These are phyloP conservation scores for Trichonephila clavata DNA, from an alignment of 1,140 invertebrate genomes.

Conservation along the genomic window DNA sequence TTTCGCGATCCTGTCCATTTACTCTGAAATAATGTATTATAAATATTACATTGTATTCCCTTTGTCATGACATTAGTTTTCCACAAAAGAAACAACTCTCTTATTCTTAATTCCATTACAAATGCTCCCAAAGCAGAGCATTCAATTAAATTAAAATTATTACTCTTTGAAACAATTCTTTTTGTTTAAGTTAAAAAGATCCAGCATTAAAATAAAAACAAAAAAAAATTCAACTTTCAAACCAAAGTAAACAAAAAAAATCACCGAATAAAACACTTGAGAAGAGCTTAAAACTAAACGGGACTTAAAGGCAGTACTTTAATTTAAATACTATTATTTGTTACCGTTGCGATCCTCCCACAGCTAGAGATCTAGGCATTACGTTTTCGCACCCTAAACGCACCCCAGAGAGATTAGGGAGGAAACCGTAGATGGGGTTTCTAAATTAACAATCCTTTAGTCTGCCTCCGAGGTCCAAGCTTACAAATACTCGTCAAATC, in stretches of 20 bases:
- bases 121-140: too few relatives aligned
- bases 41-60: too few relatives aligned
- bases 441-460: conserved; percentile 46
- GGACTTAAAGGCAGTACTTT: conserved; percentile 9
- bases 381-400: neutral
- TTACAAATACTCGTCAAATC: conserved; percentile 25
- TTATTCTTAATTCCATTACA: too few relatives aligned
- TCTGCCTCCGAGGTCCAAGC: conserved; percentile 18
- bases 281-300: conserved; percentile 2
- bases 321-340: too few relatives aligned
- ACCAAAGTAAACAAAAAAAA: neutral
- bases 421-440: conserved; percentile 1
- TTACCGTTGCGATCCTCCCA: neutral
- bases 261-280: neutral
- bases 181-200: too few relatives aligned
- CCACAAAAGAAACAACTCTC: too few relatives aligned
- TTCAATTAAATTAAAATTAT: too few relatives aligned
- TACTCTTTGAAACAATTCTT: too few relatives aligned
- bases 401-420: conserved; percentile 23
- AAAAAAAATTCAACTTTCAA: neutral
- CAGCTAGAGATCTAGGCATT: neutral
- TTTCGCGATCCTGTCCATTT: too few relatives aligned
- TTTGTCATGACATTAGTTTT: too few relatives aligned
- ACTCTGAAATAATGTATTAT: too few relatives aligned
- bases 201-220: too few relatives aligned